These are phyloP conservation scores for Morpho deidamia DNA, from an alignment of 2,888 invertebrate genomes.

Conservation along the genomic window DNA sequence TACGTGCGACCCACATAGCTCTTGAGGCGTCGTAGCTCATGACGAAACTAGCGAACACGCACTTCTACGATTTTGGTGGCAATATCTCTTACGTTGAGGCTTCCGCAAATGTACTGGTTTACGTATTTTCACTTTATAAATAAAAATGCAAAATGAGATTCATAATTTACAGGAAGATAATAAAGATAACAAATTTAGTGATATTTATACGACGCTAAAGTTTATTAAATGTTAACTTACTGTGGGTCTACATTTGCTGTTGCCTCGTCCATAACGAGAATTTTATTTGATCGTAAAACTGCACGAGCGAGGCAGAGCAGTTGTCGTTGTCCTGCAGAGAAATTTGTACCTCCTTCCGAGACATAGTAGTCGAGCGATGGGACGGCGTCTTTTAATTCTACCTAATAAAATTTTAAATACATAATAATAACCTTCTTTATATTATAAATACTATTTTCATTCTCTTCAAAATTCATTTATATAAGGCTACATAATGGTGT, in stretches of 20 bases:
- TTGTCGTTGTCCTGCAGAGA: slow-evolving; percentile 90
- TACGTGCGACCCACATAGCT: no score
- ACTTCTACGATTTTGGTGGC: no score
- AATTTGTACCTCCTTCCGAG: slow-evolving; percentile 84
- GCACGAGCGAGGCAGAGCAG: slow-evolving; percentile 89
- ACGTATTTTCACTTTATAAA: no score
- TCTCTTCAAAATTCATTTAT: no score
- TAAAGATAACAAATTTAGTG: background rate
- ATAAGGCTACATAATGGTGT: no score
- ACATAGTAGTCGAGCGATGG: slow-evolving; percentile 83
- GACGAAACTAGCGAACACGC: no score
- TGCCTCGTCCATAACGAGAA: slow-evolving; percentile 82
- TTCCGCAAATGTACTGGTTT: no score
- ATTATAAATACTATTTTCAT: no score
- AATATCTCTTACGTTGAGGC: no score
- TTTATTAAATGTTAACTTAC: slow-evolving; percentile 51
- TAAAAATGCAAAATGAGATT: no score
- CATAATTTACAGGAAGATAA: background rate
- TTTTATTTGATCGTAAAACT: slow-evolving; percentile 83
- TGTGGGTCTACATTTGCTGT: slow-evolving; percentile 79
- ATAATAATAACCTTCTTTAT: no score
- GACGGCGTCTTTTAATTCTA: slow-evolving; percentile 85
- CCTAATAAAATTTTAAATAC: slow-evolving; percentile 55
- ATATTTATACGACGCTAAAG: background rate
- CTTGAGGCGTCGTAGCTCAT: no score